Conservation (phyloP, 2,888 invertebrate species). For the Kryphioiulus occultus region DNA sequence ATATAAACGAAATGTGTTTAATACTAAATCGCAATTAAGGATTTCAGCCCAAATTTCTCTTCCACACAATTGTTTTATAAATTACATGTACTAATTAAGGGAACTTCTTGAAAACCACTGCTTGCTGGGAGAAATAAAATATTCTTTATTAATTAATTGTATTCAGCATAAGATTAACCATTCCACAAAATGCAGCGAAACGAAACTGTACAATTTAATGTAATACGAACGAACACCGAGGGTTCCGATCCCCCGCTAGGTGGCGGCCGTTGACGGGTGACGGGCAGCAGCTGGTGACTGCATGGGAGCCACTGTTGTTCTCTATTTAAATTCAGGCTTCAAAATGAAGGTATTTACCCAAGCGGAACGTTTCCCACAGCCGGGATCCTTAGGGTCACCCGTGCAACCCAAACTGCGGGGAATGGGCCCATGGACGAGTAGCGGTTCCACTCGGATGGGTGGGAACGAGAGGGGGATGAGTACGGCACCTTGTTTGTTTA, state of each 20-base stretch:
- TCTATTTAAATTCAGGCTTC: neutral
- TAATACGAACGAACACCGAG: too few species aligned
- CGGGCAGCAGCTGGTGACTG: neutral
- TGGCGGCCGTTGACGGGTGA: neutral
- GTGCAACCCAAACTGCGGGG: neutral
- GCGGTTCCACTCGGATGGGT: neutral
- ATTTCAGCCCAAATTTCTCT: too few species aligned
- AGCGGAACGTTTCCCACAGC: neutral
- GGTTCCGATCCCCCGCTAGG: neutral
- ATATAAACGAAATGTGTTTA: too few species aligned
- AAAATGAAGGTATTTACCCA: slow-evolving; percentile 2
- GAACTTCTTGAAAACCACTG: too few species aligned
- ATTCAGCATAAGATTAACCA: too few species aligned
- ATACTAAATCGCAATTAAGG: too few species aligned
- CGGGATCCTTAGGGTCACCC: neutral
- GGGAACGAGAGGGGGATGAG: neutral
- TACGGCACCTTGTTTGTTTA: neutral
- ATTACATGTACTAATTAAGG: too few species aligned
- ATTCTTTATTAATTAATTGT: too few species aligned
- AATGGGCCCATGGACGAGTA: neutral
- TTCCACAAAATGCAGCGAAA: too few species aligned
- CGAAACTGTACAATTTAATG: too few species aligned
- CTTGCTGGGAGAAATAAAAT: too few species aligned
- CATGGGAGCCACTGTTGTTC: slow-evolving; percentile 15
- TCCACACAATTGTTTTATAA: too few species aligned